Base-by-base conservation (phyloP, 2,888 invertebrate genomes). In the Epinotia nisella region DNA sequence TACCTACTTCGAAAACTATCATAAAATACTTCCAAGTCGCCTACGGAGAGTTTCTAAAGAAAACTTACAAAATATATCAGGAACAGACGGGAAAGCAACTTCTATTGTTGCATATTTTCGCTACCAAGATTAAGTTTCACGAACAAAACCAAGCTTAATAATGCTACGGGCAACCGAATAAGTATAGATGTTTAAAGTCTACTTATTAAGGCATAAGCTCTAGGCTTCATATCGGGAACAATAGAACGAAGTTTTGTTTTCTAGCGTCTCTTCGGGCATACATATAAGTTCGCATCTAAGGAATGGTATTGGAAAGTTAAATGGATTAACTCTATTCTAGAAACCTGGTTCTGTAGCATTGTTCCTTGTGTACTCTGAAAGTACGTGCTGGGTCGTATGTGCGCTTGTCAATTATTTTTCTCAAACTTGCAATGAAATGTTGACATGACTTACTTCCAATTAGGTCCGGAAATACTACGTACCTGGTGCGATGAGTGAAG, bases 151-250 rank as follows among this genome's bases (percentile, higher is more conserved):
- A 17, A 62, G 35, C 51, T 49, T 53, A 41, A 21, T 64, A 62
- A 70, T 24, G 45, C 19, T 58, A 39, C 51, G n/a, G 35, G 55
- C 60, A 59, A 51, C 35, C 56, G 62, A 72, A 62, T 68, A 68
- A 68, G 56, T 45, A 51, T 53, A 19, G 39, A 61, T 49, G 45
- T 53, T 53, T 55, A 53, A 45, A 64, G 56, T 56, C 24, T 60
- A 5, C 71, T 66, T 60, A 62, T 67, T 61, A 67, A 49, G 56
- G 56, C 21, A 55, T 67, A 68, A 58, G 39, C 68, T 51, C 7
- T 49, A 45, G 66, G 29, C 61, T 64, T 85, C 82, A 79, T 86
- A 84, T 80, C 75, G 82, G 83, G 87, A 87, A 88, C 86, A 87
- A 88, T 85, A 79, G 79, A 78, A 81, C 81, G 79, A 82, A 83